Evolutionary conservation across 2,113 vertebrate genomes (phyloP).

Genomic region (Osmerus mordax): DNA sequence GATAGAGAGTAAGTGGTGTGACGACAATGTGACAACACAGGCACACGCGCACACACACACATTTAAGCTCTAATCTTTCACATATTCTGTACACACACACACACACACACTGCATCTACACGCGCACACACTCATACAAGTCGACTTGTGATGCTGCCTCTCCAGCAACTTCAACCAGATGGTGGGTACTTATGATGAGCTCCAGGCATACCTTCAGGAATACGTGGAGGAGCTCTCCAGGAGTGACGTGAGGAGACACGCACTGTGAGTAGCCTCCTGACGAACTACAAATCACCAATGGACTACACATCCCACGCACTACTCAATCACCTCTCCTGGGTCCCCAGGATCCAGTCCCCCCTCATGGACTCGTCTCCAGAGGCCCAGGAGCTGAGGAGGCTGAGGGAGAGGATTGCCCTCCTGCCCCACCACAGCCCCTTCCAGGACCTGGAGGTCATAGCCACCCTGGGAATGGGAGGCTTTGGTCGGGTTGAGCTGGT

Average conservation of each 20-base stretch:
- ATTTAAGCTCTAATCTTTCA: background rate
- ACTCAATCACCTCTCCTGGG: background rate
- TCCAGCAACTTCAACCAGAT: slow-evolving; percentile 90
- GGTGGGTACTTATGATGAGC: slow-evolving; percentile 90
- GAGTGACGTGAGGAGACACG: slow-evolving; percentile 81
- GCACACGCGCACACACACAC: background rate
- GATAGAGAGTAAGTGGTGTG: slow-evolving; percentile 88
- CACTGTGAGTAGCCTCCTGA: slow-evolving; percentile 63
- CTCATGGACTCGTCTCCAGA: slow-evolving; percentile 46
- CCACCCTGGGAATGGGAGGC: slow-evolving; percentile 90
- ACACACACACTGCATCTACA: background rate
- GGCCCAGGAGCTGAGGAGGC: slow-evolving; percentile 61
- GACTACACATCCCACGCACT: background rate
- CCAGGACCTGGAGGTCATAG: slow-evolving; percentile 82
- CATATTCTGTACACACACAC: background rate
- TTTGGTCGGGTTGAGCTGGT: slow-evolving; percentile 96
- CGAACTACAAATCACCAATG: background rate
- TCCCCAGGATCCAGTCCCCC: slow-evolving; percentile 58
- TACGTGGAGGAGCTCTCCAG: slow-evolving; percentile 84
- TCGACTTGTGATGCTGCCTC: background rate
- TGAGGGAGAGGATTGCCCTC: slow-evolving; percentile 78
- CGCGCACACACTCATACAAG: background rate
- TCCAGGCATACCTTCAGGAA: slow-evolving; percentile 83
- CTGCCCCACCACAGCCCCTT: slow-evolving; percentile 77
- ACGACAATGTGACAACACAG: background rate